Conservation (phyloP, 2,113 vertebrate genomes). For the Elaphurus davidianus region DNA sequence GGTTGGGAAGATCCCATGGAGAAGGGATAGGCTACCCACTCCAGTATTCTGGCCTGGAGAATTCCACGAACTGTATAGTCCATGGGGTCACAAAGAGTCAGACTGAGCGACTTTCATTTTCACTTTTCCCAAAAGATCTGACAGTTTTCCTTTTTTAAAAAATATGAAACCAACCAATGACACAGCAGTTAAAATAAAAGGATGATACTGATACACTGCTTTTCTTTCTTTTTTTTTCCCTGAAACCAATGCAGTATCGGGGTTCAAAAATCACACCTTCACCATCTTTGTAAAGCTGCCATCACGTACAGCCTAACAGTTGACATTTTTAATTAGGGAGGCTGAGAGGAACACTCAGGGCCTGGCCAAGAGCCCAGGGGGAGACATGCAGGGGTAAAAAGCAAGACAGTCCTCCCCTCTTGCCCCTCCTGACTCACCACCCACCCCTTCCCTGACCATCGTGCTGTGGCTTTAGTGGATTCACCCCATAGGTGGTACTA, state of each 20-base stretch:
- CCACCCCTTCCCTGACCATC: not conserved
- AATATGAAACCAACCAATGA: not conserved
- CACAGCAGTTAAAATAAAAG: not conserved
- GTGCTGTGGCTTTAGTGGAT: not conserved
- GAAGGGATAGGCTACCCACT: not conserved
- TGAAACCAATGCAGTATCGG: not conserved
- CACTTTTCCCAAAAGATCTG: not conserved
- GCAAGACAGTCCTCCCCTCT: accelerated
- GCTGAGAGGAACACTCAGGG: accelerated
- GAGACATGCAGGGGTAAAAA: accelerated
- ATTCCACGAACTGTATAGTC: not conserved
- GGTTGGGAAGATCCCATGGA: not conserved
- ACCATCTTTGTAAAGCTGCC: not conserved
- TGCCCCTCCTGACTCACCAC: too few species aligned
- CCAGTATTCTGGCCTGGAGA: not conserved
- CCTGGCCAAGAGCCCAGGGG: not conserved
- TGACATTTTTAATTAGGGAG: not conserved
- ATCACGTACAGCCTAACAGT: not conserved
- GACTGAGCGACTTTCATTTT: not conserved
- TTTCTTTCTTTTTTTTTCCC: too few species aligned
- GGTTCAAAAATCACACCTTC: not conserved
- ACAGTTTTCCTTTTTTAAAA: not conserved
- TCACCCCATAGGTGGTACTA: not conserved
- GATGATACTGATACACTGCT: accelerated
- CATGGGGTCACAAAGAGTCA: not conserved